Evolutionary conservation across 1,140 invertebrate species (phyloP).

Genomic region (Camponotus vicinus): DNA sequence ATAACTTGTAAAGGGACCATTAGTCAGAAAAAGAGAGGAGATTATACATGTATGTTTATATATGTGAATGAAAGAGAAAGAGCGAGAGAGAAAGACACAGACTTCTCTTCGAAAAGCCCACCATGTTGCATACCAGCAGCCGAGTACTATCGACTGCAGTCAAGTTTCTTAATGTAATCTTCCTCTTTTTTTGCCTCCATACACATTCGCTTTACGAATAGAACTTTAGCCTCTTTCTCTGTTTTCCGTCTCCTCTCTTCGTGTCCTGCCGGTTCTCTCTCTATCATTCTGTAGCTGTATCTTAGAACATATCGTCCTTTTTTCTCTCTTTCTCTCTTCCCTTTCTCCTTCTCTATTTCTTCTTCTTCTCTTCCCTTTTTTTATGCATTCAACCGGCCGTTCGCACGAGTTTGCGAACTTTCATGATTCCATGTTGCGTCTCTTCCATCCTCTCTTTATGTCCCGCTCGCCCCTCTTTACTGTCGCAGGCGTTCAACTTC

Average conservation of each 20-base stretch:
- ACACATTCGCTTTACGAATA: conserved; percentile 82
- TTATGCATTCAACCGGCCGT: conserved; percentile 56
- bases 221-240: conserved; percentile 80
- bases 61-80: not conserved
- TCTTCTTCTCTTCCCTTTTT: conserved; percentile 40
- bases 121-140: conserved; percentile 74
- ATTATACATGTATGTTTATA: not conserved
- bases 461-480: conserved; percentile 64
- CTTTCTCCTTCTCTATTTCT: not conserved
- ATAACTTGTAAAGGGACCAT: conserved; percentile 37
- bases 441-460: conserved; percentile 39
- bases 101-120: conserved; percentile 43
- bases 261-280: conserved; percentile 61
- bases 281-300: conserved; percentile 37
- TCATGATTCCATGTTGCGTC: conserved; percentile 64
- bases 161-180: conserved; percentile 85
- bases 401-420: conserved; percentile 72
- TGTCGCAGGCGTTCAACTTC: conserved; percentile 69
- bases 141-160: conserved; percentile 76
- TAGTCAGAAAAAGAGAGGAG: conserved; percentile 11
- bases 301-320: conserved; percentile 56
- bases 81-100: not conserved
- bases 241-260: conserved; percentile 48
- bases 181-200: conserved; percentile 81
- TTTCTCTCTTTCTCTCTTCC: conserved; percentile 62